phyloP scores from a whole-genome alignment of 2,888 invertebrate genomes.

The Caenorhabditis imperialis region DNA sequence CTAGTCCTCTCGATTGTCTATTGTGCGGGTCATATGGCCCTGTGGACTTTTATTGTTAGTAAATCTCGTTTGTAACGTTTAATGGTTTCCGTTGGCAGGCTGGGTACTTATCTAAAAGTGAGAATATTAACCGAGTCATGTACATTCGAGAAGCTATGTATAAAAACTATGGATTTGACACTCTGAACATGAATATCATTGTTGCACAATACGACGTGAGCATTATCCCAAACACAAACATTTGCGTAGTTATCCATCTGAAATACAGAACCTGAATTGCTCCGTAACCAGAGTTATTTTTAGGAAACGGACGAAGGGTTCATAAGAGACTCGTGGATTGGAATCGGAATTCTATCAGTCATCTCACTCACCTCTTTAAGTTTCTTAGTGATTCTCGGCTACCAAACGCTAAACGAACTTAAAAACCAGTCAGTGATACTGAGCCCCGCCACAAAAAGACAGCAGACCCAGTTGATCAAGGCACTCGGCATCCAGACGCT shows the following conservation, averaged over 20 bases:
- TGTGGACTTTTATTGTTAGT: too few relatives aligned
- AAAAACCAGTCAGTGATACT: slow-evolving; percentile 1
- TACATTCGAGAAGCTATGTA: slow-evolving; percentile 15
- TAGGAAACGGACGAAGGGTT: neutral
- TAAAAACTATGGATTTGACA: slow-evolving; percentile 9
- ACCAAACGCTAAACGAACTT: slow-evolving; percentile 6
- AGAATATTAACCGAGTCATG: neutral
- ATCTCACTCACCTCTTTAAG: slow-evolving; percentile 9
- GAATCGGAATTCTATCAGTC: neutral
- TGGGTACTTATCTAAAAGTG: too few relatives aligned
- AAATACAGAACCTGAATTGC: too few relatives aligned
- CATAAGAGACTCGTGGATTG: slow-evolving; percentile 5
- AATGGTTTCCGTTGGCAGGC: too few relatives aligned
- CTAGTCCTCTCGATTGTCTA: neutral
- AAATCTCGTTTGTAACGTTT: too few relatives aligned
- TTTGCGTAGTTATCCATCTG: too few relatives aligned
- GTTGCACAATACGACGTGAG: slow-evolving; percentile 18
- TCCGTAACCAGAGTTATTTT: too few relatives aligned
- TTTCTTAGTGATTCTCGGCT: slow-evolving; percentile 1
- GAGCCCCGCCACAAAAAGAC: slow-evolving; percentile 16
- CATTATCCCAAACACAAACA: neutral
- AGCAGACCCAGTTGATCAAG: slow-evolving; percentile 22
- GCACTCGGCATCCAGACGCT: slow-evolving; percentile 13
- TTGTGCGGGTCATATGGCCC: neutral
- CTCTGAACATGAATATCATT: slow-evolving; percentile 17